Evolutionary conservation across 2,888 invertebrate species (phyloP), one percentile per base, ranked within the genome.

Genomic region (Leptinotarsa juncta): DNA sequence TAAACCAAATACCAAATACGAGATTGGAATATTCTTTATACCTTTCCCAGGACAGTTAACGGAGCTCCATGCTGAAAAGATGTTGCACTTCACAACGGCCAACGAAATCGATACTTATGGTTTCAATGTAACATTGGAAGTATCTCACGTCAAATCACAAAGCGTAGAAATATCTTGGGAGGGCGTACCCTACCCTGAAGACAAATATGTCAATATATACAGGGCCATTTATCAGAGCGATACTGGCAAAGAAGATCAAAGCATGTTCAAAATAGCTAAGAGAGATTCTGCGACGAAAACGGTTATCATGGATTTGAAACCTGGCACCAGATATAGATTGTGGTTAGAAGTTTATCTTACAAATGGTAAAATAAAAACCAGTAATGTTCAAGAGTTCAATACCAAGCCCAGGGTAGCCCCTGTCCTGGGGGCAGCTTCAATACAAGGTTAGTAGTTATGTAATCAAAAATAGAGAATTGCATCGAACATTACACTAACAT

Each of bases 291-390:
- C 91, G 1, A 91, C 93, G 0, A 92, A 91, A 81, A 92, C 93
- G 0, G 87, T 92, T 23, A 92, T 94, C 50, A 90, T 89, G 83
- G 93, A 93, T 77, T 88, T 94, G 55, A 93, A 94, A 84, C 94
- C 96, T 0, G 93, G 95, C 68, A 94, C 95, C 18, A 93, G 96
- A 83, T 97, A 96, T 86, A 92, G 95, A 65, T 89, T 97, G 26
- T 97, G 97, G 96, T 88, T 97, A 78, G 97, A 97, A 84, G 91
- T 96, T 79, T 97, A 96, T 87, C 89, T 97, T 55, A 96, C 96
- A 0, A 97, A 97, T 86, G 97, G 97, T 20, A 94, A 94, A 85
- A 94, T 95, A 76, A 95, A 96, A 86, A 95, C 95, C 71, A 96
- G 96, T 84, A 96, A 97, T 82, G 96, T 96, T 0, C 91, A 96